These are phyloP conservation scores for Crenuchus spilurus DNA, from an alignment of 2,797 vertebrate genomes.

Conservation along the genomic window DNA sequence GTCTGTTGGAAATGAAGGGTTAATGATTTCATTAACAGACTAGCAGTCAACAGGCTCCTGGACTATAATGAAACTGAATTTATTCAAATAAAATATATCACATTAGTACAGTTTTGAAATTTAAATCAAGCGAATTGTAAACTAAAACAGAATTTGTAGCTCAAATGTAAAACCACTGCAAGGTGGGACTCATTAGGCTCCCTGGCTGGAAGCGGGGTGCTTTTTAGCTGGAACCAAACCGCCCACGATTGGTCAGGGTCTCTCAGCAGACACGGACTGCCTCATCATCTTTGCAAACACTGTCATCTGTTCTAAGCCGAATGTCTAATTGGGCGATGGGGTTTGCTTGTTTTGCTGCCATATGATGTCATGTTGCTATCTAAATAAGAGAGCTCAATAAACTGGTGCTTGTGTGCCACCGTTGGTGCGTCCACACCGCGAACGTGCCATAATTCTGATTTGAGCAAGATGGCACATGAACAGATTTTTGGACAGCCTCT, in stretches of 20 bases:
- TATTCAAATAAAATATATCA: too few relatives aligned
- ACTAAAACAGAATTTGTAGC: too few relatives aligned
- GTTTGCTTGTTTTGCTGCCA: constrained; percentile 33
- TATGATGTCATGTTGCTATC: constrained; percentile 20
- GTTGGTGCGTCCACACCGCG: constrained; percentile 29
- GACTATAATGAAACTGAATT: too few relatives aligned
- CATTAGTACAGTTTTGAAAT: too few relatives aligned
- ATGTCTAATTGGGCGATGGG: constrained; percentile 16
- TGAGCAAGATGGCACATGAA: constrained; percentile 58
- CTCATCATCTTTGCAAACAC: constrained; percentile 29
- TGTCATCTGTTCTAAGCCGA: constrained; percentile 24
- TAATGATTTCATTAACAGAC: too few relatives aligned
- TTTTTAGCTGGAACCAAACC: neutral
- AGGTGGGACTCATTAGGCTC: neutral
- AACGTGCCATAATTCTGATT: constrained; percentile 63
- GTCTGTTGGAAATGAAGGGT: too few relatives aligned
- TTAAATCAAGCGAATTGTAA: too few relatives aligned
- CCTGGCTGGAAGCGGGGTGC: neutral
- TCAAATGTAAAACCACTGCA: neutral
- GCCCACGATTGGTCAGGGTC: constrained; percentile 3
- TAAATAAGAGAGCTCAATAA: constrained; percentile 22
- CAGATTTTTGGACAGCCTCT: constrained; percentile 69
- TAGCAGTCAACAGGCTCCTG: too few relatives aligned
- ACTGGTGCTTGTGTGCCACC: constrained; percentile 22
- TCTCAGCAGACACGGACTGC: constrained; percentile 10